Conservation (phyloP, 1,140 invertebrate species). For the Bombus soroeensis region DNA sequence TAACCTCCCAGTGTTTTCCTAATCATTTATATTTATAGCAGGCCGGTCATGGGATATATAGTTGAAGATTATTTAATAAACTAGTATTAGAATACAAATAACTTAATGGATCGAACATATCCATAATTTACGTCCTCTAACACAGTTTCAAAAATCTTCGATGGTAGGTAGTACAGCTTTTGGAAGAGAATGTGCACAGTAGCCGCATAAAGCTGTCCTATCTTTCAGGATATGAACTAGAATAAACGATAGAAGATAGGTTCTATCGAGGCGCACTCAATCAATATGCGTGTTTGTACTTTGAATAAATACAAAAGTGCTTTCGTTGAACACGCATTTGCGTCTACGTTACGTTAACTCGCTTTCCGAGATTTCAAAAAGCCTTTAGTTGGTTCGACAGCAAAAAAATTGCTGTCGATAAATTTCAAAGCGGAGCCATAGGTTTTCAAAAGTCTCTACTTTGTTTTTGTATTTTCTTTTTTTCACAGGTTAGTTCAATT, state of each 20-base stretch:
- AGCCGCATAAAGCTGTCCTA: background rate
- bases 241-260: background rate
- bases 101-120: background rate
- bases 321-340: background rate
- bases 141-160: background rate
- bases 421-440: background rate
- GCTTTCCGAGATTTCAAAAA: constrained; percentile 25
- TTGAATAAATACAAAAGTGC: background rate
- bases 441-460: background rate
- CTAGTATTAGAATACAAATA: background rate
- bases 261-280: background rate
- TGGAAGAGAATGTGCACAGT: background rate
- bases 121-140: background rate
- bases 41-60: background rate
- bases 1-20: background rate
- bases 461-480: background rate
- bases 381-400: background rate
- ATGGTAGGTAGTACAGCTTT: background rate
- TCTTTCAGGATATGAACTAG: background rate
- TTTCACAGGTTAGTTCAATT: constrained; percentile 16
- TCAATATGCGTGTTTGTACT: background rate
- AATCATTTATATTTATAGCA: background rate
- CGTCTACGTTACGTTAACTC: background rate
- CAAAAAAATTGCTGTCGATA: background rate
- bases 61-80: background rate